Evolutionary conservation across 2,113 vertebrate species (phyloP), one percentile per base, ranked within the genome.

Genomic region (Rhabdornis inornatus): DNA sequence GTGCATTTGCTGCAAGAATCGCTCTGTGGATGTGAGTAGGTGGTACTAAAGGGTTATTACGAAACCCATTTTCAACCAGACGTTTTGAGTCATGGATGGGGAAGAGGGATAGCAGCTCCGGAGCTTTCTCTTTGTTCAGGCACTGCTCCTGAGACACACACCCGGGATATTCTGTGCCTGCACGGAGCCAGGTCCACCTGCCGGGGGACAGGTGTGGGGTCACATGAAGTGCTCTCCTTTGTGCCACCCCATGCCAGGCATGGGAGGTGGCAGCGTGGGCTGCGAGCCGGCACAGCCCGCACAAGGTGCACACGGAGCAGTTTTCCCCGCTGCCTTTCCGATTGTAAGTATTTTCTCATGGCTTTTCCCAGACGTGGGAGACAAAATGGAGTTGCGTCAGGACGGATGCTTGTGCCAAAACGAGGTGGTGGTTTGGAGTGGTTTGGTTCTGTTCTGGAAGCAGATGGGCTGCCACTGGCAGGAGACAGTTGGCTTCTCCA

Each of bases 21-120:
- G 5, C 92, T 96, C 42, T 83, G 83, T 76, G 96, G 96, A 87
- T 96, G 98, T 97, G 98, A 98, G 98, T 98, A 98, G 98, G 97
- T 97, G 98, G 97, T 94, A 96, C 95, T 97, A 97, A 87, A 96
- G 97, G 95, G 77, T 96, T 88, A 92, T 97, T 97, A 97, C 96
- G 96, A 96, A 97, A 95, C 96, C 94, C 15, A 28, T 92, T 95
- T 72, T 92, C 88, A 81, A 94, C 86, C 95, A 96, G 95, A 90
- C 89, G 42, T 80, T 97, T 97, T 89, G 95, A 97, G 92, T 97
- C 74, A 80, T 90, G 92, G 93, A 91, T 96, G 71, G 57, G 91
- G 78, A 97, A 92, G 93, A 89, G 72, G 96, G 94, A 70, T 79
- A 82, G 91, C 94, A 93, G 84, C 95, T 91, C 60, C n/a, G 27